Evolutionary conservation across 2,113 vertebrate genomes (phyloP).

Genomic region (Myodes glareolus): DNA sequence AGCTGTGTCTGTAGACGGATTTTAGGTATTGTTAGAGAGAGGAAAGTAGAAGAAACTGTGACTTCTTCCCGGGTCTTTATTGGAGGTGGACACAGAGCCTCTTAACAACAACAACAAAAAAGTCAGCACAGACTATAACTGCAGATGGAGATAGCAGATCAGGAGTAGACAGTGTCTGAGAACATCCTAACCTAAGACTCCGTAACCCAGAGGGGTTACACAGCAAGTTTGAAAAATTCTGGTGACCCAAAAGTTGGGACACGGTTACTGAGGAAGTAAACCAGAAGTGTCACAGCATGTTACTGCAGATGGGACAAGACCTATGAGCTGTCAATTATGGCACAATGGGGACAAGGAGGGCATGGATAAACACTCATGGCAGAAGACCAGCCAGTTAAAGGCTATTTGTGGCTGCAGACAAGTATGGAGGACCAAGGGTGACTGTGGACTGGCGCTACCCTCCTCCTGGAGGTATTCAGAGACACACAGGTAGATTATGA

Average conservation of each 20-base stretch:
- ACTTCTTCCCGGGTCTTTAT: neutral
- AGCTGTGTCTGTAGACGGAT: neutral
- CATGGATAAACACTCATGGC: neutral
- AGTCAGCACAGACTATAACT: neutral
- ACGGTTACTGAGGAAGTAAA: neutral
- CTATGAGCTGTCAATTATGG: neutral
- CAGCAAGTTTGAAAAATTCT: neutral
- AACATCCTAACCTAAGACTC: neutral
- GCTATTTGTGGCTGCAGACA: fast-evolving
- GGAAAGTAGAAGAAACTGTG: neutral
- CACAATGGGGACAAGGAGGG: neutral
- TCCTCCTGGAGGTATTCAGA: neutral
- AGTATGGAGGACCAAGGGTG: fast-evolving
- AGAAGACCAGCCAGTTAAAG: neutral
- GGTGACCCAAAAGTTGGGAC: neutral
- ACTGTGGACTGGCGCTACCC: neutral
- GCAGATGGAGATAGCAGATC: neutral
- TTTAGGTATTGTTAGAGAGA: too few species aligned
- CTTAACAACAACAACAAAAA: neutral
- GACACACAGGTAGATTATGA: neutral
- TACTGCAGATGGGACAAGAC: fast-evolving
- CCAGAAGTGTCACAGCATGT: fast-evolving
- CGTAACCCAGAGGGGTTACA: neutral
- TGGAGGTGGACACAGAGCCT: neutral
- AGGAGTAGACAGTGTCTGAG: neutral